Evolutionary conservation across 2,888 invertebrate species (phyloP).

Genomic region (Apeira syringaria): DNA sequence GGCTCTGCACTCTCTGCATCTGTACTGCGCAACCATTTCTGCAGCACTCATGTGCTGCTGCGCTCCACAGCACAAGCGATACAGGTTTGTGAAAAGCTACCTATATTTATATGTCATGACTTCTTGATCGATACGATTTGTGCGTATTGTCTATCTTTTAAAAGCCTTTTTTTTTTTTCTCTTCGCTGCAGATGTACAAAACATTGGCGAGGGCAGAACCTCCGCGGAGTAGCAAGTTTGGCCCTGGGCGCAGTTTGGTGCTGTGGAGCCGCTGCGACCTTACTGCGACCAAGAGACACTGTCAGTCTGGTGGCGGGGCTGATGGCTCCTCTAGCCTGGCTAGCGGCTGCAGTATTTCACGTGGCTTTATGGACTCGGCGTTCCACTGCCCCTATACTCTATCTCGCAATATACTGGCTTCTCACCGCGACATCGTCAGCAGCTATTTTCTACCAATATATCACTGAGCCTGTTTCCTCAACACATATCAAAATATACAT

Average conservation of each 20-base stretch:
- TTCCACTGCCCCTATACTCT: conserved; percentile 67
- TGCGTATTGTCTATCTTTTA: background rate
- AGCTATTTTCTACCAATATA: conserved; percentile 53
- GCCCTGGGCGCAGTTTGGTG: conserved; percentile 57
- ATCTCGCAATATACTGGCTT: conserved; percentile 74
- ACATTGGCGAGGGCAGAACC: conserved; percentile 66
- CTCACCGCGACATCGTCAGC: conserved; percentile 58
- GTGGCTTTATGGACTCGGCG: conserved; percentile 65
- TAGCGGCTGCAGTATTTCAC: conserved; percentile 69
- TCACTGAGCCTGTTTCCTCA: conserved; percentile 35
- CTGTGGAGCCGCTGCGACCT: conserved; percentile 57
- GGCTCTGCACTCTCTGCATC: conserved; percentile 67
- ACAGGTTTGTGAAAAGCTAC: conserved; percentile 36
- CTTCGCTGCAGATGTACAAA: conserved; percentile 40
- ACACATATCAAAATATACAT: conserved; percentile 58
- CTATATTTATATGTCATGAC: too few relatives aligned
- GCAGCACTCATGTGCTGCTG: conserved; percentile 72
- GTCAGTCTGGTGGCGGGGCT: conserved; percentile 57
- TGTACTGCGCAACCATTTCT: conserved; percentile 70
- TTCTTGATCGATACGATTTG: too few relatives aligned
- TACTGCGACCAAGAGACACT: conserved; percentile 53
- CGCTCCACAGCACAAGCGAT: conserved; percentile 46
- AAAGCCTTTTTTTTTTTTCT: background rate
- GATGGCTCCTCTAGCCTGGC: conserved; percentile 66
- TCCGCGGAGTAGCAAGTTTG: conserved; percentile 63